phyloP scores from a whole-genome alignment of 2,113 vertebrate genomes.

The Hippocampus comes region DNA sequence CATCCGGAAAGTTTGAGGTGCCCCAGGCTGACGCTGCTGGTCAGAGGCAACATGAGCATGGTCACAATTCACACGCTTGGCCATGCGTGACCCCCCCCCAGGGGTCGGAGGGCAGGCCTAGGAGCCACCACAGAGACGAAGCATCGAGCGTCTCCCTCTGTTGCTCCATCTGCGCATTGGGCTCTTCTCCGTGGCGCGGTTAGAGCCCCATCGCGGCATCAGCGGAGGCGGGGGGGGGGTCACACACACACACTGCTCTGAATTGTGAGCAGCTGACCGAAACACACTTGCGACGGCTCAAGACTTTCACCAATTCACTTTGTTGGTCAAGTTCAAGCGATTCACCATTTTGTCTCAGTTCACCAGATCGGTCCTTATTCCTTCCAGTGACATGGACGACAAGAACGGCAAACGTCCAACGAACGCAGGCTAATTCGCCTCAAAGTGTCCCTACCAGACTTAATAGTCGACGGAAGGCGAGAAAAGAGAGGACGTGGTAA shows the following conservation, averaged over 20 bases:
- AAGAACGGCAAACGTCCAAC: not conserved
- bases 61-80: not conserved
- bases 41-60: conserved; percentile 38
- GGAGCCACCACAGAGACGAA: conserved; percentile 37
- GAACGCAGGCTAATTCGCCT: not conserved
- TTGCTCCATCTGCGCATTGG: conserved; percentile 63
- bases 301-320: not conserved
- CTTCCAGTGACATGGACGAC: not conserved
- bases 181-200: conserved; percentile 26
- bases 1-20: not conserved
- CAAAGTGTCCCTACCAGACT: not conserved
- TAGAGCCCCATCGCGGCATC: not conserved
- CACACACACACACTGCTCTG: not conserved
- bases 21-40: not conserved
- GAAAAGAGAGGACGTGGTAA: not conserved
- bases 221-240: no score
- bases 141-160: conserved; percentile 67
- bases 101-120: conserved; percentile 46
- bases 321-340: no score
- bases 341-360: not conserved
- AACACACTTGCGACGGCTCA: not conserved
- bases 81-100: conserved; percentile 25
- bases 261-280: not conserved
- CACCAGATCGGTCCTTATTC: not conserved
- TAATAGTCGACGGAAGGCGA: not conserved